These are phyloP conservation scores for Halictus rubicundus DNA, from an alignment of 1,140 invertebrate genomes.

Conservation along the genomic window DNA sequence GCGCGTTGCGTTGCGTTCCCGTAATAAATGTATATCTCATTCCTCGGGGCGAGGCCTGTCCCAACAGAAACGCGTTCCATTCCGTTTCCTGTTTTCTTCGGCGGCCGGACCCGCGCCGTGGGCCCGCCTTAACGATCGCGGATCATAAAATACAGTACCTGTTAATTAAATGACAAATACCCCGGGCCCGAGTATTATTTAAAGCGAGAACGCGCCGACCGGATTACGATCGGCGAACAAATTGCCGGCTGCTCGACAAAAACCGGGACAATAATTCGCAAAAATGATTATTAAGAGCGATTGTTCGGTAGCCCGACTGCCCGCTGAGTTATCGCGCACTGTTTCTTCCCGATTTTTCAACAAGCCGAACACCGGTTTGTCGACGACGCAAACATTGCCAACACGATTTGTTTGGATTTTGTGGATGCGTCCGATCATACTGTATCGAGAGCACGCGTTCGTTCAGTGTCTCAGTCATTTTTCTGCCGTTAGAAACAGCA, in stretches of 20 bases:
- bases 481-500: too few species aligned
- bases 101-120: too few species aligned
- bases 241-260: conserved; percentile 14
- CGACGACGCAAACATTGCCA: too few species aligned
- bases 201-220: not conserved
- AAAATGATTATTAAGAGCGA: conserved; percentile 10
- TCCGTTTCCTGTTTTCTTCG: conserved; percentile 52
- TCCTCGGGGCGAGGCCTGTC: conserved; percentile 39
- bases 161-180: conserved; percentile 53
- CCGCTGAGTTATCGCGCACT: not conserved
- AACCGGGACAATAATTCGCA: conserved; percentile 16
- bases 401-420: too few species aligned
- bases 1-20: not conserved
- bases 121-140: conserved; percentile 22
- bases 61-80: conserved; percentile 38
- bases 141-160: conserved; percentile 26
- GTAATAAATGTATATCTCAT: conserved; percentile 28
- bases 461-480: too few species aligned
- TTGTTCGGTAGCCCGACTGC: not conserved
- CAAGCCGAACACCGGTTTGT: too few species aligned
- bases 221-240: conserved; percentile 35
- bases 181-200: conserved; percentile 15
- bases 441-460: too few species aligned
- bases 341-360: not conserved
- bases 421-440: too few species aligned